phyloP scores from a whole-genome alignment of 2,797 vertebrate genomes.

The Alectoris magna region DNA sequence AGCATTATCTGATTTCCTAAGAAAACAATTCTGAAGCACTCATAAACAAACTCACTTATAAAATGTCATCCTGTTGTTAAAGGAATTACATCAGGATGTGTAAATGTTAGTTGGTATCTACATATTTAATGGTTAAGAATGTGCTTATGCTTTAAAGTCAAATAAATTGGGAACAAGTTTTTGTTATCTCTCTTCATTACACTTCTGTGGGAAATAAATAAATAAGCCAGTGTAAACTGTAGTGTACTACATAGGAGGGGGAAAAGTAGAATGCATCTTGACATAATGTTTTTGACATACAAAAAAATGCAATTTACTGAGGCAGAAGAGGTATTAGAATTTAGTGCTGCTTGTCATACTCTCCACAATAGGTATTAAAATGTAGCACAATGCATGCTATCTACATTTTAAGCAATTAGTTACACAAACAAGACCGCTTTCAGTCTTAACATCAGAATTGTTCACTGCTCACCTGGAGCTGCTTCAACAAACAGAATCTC shows the following conservation, averaged over 20 bases:
- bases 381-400: not conserved
- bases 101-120: not conserved
- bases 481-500: constrained; percentile 97
- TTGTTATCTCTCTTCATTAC: not conserved
- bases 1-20: not conserved
- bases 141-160: not conserved
- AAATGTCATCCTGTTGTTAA: not conserved
- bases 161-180: not conserved
- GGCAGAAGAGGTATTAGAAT: not conserved
- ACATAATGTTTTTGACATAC: not conserved
- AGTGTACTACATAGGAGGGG: not conserved
- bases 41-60: not conserved
- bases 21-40: not conserved
- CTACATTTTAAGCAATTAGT: not conserved
- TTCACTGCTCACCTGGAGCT: constrained; percentile 85
- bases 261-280: not conserved
- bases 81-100: not conserved
- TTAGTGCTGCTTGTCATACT: not conserved
- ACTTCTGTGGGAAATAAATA: not conserved
- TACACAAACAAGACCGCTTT: not conserved
- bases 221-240: not conserved
- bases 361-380: not conserved
- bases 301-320: not conserved
- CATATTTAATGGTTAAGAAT: not conserved
- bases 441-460: not conserved